Evolutionary conservation across 1,140 invertebrate genomes (phyloP).

Genomic region (Probaryconus sp.): DNA sequence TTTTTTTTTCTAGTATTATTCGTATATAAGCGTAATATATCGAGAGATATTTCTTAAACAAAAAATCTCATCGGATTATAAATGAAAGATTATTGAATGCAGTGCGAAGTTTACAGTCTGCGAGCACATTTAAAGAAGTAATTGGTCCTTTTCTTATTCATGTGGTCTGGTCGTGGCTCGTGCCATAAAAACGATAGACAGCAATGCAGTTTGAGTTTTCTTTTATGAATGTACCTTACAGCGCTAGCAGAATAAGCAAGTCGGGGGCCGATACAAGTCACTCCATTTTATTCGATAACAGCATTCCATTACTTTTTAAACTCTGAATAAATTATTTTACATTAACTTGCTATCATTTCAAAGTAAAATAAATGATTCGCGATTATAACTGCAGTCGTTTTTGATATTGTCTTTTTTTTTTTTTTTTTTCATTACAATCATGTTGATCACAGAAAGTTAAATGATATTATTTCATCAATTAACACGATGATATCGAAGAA

Average conservation of each 20-base stretch:
- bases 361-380: too few species aligned
- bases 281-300: slow-evolving; percentile 9
- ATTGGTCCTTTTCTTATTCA: slow-evolving; percentile 71
- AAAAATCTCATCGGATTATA: too few species aligned
- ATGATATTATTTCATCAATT: slow-evolving; percentile 32
- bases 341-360: too few species aligned
- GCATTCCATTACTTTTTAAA: slow-evolving; percentile 26
- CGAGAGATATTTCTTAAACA: too few species aligned
- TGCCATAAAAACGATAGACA: slow-evolving; percentile 53
- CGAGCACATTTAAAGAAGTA: slow-evolving; percentile 65
- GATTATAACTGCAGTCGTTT: background rate
- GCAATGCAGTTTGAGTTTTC: slow-evolving; percentile 49
- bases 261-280: slow-evolving; percentile 12
- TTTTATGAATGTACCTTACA: slow-evolving; percentile 38
- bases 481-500: slow-evolving; percentile 39
- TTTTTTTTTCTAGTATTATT: too few species aligned
- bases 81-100: too few species aligned
- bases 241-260: slow-evolving; percentile 16
- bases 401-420: too few species aligned
- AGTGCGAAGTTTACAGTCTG: too few species aligned
- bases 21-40: too few species aligned
- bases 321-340: background rate
- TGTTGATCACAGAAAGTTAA: background rate
- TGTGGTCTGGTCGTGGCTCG: slow-evolving; percentile 56
- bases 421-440: background rate